phyloP scores from a whole-genome alignment of 2,113 vertebrate species.

The Microtus pennsylvanicus region DNA sequence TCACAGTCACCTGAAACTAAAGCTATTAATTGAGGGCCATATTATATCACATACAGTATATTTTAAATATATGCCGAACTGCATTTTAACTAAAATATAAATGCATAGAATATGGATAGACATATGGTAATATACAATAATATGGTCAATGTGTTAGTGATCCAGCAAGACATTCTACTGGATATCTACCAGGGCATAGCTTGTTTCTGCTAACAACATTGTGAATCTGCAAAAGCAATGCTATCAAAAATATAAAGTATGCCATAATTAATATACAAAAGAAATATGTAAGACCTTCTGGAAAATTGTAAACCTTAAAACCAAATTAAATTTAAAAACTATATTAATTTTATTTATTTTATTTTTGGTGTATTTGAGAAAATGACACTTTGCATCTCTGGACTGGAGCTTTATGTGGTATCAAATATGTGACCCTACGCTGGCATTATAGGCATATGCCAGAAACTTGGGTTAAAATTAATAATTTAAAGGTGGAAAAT shows the following conservation, averaged over 20 bases:
- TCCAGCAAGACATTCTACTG: not conserved
- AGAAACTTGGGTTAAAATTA: not conserved
- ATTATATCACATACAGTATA: not conserved
- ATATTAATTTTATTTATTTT: not conserved
- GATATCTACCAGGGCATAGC: not conserved
- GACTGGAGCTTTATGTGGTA: not conserved
- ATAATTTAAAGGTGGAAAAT: conserved; percentile 5
- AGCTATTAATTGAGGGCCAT: not conserved
- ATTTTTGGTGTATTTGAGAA: not conserved
- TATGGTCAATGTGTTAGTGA: not conserved
- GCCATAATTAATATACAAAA: not conserved
- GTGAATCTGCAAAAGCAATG: not conserved
- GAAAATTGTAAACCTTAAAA: conserved; percentile 22
- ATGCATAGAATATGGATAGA: not conserved
- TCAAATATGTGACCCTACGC: too few relatives aligned
- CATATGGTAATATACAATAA: not conserved
- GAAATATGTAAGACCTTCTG: conserved; percentile 20
- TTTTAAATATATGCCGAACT: conserved; percentile 25
- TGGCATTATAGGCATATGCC: not conserved
- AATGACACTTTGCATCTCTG: not conserved
- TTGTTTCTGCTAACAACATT: not conserved
- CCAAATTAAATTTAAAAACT: too few relatives aligned
- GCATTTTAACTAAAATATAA: conserved; percentile 18
- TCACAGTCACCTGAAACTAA: not conserved
- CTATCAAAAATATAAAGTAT: not conserved